Percentiles rank a stretch among this genome's conserved stretches.
Conservation (phyloP, 1,140 invertebrate species). For the roundworm (Caenorhabditis elegans) region WBcel235 BX284606.5:10568501-10569000, state of each 20-base stretch:
- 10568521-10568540: too few relatives aligned
- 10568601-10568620: too few relatives aligned
- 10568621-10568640: too few relatives aligned
- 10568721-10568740: slow-evolving; percentile 5
- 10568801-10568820: slow-evolving; percentile 6
- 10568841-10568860: not conserved
- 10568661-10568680: too few relatives aligned
- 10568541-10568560: too few relatives aligned
- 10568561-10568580: too few relatives aligned
- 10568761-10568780: not conserved
- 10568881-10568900: not conserved
- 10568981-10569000: not conserved
- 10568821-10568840: slow-evolving; percentile 1
- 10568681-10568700: not conserved
- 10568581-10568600: too few relatives aligned
- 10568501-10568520: too few relatives aligned
- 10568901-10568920: not conserved
- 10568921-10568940: not conserved
- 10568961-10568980: not conserved
- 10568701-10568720: not conserved
- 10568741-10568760: not conserved
- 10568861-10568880: not conserved
- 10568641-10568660: too few relatives aligned
- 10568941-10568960: not conserved
- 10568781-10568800: slow-evolving; percentile 7